Conservation (phyloP, 2,797 vertebrate genomes). For the Gymnothorax reevesii region DNA sequence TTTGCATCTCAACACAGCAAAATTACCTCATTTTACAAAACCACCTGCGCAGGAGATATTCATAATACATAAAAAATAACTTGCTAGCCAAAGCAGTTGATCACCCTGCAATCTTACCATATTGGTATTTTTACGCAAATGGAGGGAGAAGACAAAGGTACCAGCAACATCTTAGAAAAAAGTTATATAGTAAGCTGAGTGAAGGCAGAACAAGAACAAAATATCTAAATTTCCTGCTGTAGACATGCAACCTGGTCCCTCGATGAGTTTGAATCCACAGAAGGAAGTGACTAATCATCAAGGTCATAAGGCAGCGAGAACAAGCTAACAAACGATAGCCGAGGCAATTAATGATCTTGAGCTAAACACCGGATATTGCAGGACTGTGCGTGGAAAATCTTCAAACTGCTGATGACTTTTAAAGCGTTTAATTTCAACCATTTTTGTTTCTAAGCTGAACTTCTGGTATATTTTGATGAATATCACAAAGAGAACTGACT, state of each 20-base stretch:
- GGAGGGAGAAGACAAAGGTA: no score
- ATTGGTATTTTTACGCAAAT: background rate
- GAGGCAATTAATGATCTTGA: no score
- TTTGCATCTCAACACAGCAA: conserved; percentile 11
- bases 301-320: background rate
- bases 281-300: background rate
- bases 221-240: no score
- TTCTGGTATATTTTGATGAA: background rate
- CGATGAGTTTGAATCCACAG: no score
- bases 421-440: background rate
- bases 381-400: background rate
- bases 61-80: background rate
- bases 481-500: background rate
- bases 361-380: background rate
- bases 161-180: no score
- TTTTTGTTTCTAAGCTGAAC: background rate
- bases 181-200: no score
- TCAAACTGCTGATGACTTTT: background rate
- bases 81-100: no score
- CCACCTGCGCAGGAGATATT: background rate
- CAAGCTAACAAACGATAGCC: no score
- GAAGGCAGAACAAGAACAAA: no score
- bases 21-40: background rate
- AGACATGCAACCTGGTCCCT: no score
- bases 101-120: no score